phyloP scores from a whole-genome alignment of 2,797 vertebrate species.

The Peromyscus melanophrys region DNA sequence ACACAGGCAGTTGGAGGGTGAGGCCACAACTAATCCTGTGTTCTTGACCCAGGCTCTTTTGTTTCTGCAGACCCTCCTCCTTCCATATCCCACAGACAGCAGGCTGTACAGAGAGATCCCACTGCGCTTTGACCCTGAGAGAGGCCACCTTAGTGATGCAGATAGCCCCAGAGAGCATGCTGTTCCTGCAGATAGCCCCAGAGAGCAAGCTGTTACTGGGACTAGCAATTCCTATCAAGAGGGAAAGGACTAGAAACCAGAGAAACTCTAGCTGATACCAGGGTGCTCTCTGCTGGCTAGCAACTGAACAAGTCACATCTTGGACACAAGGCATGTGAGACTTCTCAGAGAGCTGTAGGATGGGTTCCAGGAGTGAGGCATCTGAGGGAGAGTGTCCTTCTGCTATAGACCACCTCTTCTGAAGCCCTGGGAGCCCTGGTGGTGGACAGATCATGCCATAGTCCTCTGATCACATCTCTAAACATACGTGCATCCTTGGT shows the following conservation, averaged over 20 bases:
- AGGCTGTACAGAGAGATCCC: neutral
- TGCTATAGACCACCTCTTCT: neutral
- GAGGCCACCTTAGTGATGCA: neutral
- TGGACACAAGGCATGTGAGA: neutral
- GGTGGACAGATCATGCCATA: neutral
- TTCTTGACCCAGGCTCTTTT: neutral
- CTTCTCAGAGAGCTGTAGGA: neutral
- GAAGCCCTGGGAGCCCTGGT: neutral
- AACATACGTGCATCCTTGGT: neutral
- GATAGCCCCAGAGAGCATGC: neutral
- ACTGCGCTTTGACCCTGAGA: neutral
- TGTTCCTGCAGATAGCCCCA: neutral
- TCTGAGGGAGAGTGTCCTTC: neutral
- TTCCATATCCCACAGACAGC: neutral
- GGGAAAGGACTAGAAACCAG: neutral
- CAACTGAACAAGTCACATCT: neutral
- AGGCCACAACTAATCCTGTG: neutral
- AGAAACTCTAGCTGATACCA: neutral
- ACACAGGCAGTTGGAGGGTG: neutral
- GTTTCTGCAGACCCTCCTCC: neutral
- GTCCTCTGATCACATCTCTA: neutral
- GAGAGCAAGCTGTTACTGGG: neutral
- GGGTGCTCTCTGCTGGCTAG: constrained; percentile 37
- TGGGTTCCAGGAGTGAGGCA: neutral
- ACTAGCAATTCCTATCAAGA: neutral